Evolutionary conservation across 1,140 invertebrate genomes (phyloP).

Genomic region (Zaprionus lachaisei): DNA sequence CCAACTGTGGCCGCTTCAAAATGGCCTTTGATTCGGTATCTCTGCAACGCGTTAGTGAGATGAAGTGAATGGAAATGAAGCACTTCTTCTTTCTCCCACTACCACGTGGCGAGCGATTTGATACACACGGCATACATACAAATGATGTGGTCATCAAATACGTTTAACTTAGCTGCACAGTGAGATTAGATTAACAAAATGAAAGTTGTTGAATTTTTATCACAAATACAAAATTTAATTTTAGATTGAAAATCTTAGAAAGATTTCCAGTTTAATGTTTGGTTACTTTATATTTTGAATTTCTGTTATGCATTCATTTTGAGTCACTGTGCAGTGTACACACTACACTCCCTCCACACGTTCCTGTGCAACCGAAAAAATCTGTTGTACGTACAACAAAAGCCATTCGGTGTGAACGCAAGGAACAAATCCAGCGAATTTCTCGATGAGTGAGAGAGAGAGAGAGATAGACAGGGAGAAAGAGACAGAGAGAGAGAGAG

Average conservation of each 20-base stretch:
- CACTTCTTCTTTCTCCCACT: not conserved
- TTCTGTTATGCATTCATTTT: not conserved
- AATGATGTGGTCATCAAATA: slow-evolving; percentile 13
- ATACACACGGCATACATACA: not conserved
- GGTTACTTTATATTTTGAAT: not conserved
- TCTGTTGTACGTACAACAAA: slow-evolving; percentile 20
- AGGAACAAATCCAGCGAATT: slow-evolving; percentile 31
- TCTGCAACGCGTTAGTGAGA: slow-evolving; percentile 4
- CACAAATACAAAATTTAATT: not conserved
- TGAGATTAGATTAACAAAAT: not conserved
- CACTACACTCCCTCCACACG: not conserved
- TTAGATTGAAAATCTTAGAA: not conserved
- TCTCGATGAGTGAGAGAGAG: slow-evolving; percentile 23
- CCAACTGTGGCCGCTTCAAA: slow-evolving; percentile 21
- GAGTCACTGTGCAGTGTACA: not conserved
- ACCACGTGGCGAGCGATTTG: not conserved
- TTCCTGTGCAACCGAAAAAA: slow-evolving; percentile 18
- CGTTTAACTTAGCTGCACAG: not conserved
- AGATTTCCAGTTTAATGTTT: not conserved
- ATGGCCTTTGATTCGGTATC: slow-evolving; percentile 25
- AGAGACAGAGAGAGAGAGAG: slow-evolving; percentile 5
- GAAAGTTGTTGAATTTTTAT: not conserved
- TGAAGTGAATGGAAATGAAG: slow-evolving; percentile 15
- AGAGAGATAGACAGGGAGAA: slow-evolving; percentile 18
- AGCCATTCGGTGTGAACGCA: slow-evolving; percentile 16